Percentiles rank a stretch among this genome's conserved stretches.
Conservation (phyloP, 2,888 invertebrate genomes). For the Patella ulyssiponensis region DNA sequence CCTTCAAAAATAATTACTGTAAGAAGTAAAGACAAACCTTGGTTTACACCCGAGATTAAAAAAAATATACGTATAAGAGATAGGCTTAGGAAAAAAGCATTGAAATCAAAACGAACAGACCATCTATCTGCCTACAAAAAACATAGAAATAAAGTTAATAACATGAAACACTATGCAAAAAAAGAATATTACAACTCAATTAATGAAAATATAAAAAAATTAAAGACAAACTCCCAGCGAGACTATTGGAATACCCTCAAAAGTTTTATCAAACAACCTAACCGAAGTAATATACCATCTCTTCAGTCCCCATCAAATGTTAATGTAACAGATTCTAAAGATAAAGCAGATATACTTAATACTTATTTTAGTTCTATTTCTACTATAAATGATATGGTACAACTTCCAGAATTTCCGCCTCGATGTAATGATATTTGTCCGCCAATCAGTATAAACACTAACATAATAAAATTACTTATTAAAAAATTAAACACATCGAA, state of each 20-base stretch:
- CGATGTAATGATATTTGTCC: no score
- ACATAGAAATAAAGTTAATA: neutral
- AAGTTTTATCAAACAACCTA: neutral
- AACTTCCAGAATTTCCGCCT: neutral
- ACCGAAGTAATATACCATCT: neutral
- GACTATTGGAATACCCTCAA: neutral
- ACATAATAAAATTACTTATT: neutral
- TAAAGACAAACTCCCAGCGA: neutral
- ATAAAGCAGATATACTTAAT: neutral
- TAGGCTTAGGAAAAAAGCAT: neutral
- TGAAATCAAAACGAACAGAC: neutral
- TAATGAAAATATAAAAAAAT: slow-evolving; percentile 2
- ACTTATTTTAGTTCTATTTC: slow-evolving; percentile 6
- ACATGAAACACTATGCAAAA: neutral
- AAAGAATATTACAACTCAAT: neutral
- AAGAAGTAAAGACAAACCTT: neutral
- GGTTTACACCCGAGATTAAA: neutral
- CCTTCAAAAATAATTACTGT: neutral
- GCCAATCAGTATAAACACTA: no score
- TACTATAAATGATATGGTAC: slow-evolving; percentile 4
- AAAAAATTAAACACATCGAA: slow-evolving; percentile 5
- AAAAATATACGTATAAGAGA: neutral
- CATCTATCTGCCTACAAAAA: neutral
- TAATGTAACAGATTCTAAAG: neutral
- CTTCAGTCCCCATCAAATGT: no score